Evolutionary conservation across 2,797 vertebrate genomes (phyloP), one percentile per base, ranked within the genome.

Genomic region (Acrossocheilus fasciatus): DNA sequence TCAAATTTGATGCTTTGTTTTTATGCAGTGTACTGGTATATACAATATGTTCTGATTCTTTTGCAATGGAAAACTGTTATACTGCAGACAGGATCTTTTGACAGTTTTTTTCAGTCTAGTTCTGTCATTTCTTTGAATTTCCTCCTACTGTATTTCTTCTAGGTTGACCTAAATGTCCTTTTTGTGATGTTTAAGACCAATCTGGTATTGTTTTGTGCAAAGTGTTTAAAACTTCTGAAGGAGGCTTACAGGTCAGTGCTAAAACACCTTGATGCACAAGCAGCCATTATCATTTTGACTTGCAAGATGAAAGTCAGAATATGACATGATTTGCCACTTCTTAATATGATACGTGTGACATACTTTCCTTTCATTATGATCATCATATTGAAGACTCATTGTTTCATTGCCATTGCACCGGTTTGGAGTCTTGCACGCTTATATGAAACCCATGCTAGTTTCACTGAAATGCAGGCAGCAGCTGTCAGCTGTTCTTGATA

Each of bases 401-500:
- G 47, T 43, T 82, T 41, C 15, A 4, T 7, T 72, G 6, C 30
- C 17, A 18, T 41, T 57, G 39, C 54, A 11, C 26, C 3, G 18
- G 57, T 15, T 50, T 75, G 12, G 6, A 59, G 52, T 23, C 9
- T 59, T 57, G 36, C n/a, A 74, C 4, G 11, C 6, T 47, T 59
- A 34, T 17, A 20, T 84, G 59, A 84, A 84, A 77, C 73, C 14
- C 30, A 23, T 84, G 30, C 66, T 64, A 76, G 54, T 75, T 77
- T 43, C 26, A 75, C 17, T 41, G 14, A 77, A 84, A 23, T 14
- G 20, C 43, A 43, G 43, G 14, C 41, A 39, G 45, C 72, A 77
- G 59, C 73, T 84, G 73, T 77, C 73, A 84, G 73, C 73, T 68
- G 62, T 54, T 76, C 74, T 34, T 84, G 83, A 54, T 77, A 43